These are phyloP conservation scores for Epiperipatus broadwayi DNA, from an alignment of 2,888 invertebrate genomes.

Conservation along the genomic window DNA sequence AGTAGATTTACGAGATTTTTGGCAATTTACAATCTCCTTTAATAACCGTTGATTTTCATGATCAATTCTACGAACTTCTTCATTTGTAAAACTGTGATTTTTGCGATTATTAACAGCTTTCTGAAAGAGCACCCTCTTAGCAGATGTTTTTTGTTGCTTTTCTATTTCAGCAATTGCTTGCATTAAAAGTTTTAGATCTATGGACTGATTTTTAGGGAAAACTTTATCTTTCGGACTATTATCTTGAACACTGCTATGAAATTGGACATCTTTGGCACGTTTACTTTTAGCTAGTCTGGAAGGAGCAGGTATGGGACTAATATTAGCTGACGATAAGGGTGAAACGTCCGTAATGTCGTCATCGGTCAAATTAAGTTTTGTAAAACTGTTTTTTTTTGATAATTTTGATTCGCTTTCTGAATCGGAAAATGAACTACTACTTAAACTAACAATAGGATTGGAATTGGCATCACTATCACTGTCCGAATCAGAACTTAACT, in stretches of 20 bases:
- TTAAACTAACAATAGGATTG: no score
- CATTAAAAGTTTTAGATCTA: slow-evolving; percentile 13
- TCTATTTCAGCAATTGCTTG: slow-evolving; percentile 14
- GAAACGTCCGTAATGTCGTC: slow-evolving; percentile 16
- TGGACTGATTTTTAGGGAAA: no score
- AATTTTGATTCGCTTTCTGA: no score
- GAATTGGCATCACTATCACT: no score
- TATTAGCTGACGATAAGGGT: slow-evolving; percentile 16
- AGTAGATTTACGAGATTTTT: slow-evolving; percentile 5
- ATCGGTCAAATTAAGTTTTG: no score
- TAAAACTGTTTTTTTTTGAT: no score
- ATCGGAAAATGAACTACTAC: no score
- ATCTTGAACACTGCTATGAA: no score
- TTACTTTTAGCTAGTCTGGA: no score
- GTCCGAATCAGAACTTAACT: no score
- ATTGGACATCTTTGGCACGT: no score
- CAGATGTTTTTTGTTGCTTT: slow-evolving; percentile 5
- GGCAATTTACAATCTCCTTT: slow-evolving; percentile 27
- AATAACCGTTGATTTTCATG: slow-evolving; percentile 31
- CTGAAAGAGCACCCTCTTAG: not conserved
- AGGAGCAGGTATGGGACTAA: slow-evolving; percentile 15
- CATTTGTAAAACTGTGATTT: slow-evolving; percentile 32
- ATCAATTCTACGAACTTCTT: slow-evolving; percentile 30
- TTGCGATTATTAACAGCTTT: slow-evolving; percentile 15
- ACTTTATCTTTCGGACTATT: no score